Base-by-base conservation (phyloP, 2,888 invertebrate species). In the Gnatocerus cornutus region DNA sequence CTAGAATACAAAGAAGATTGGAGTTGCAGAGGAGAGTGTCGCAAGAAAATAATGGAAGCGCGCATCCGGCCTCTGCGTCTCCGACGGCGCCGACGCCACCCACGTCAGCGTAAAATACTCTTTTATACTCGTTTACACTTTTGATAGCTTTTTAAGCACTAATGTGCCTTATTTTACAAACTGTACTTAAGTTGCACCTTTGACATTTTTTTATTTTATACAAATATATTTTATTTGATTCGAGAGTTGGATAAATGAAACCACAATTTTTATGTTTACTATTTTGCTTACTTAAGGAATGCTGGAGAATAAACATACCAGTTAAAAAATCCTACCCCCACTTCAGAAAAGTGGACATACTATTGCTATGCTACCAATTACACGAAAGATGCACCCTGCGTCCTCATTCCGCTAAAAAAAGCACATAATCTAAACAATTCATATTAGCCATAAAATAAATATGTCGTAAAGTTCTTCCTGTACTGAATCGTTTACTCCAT, bases 1-100 rank as follows among this genome's bases (percentile, higher is more conserved):
- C 77, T 66, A 78, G 81, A 52, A 55, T 77, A 73, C 59, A 74
- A 21, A 67, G 78, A 61, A 72, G 77, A 50, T 43, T 74, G 30
- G 75, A 76, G 0, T 48, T 76, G 56, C 79, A 80, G 68, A 73
- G 80, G 4, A 56, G 14, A n/a, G 9, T 63, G 3, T 66, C 70
- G 3, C 61, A 70, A 16, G 62, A 62, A 2, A 52, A 50, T 10
- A 50, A 10, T 12, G 52, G 62, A 3, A 29, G 53, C 13, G 58
- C 48, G n/a, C 58, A 56, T 33, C 46, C 55, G 7, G 30, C 53
- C 3, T 58, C 66, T 4, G 12, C 55, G 14, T 46, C 59, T 30
- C 58, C 50, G 16, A 52, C 65, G 12, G 56, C 58, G 10, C 21
- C 30, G 7, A 13, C 27, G 45, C 56, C 58, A 9, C 63, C 63